These are phyloP conservation scores for Himalopsyche japonica DNA, from an alignment of 2,888 invertebrate species.

Conservation along the genomic window DNA sequence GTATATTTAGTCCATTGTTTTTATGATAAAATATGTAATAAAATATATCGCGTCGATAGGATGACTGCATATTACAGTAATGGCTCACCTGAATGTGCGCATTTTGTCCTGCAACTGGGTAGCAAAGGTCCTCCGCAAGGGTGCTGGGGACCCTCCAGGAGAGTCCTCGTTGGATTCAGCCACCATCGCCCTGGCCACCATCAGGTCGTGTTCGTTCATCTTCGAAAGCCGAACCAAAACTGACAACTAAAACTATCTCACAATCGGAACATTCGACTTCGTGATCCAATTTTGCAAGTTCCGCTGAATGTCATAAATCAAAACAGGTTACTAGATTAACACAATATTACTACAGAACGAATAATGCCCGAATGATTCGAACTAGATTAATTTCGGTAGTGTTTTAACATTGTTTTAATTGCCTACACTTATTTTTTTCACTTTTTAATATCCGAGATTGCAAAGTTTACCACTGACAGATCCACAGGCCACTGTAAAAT, in stretches of 20 bases:
- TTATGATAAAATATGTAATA: not conserved
- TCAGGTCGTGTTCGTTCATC: conserved; percentile 76
- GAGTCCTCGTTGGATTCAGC: conserved; percentile 55
- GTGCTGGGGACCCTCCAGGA: conserved; percentile 64
- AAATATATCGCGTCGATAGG: not conserved
- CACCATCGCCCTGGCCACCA: conserved; percentile 72
- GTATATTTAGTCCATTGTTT: no score
- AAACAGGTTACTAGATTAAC: not conserved
- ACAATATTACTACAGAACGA: not conserved
- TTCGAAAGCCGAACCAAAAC: not conserved
- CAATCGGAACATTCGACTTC: not conserved
- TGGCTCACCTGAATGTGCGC: conserved; percentile 69
- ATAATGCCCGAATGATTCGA: not conserved
- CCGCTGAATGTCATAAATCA: not conserved
- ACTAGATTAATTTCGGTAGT: not conserved
- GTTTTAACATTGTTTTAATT: not conserved
- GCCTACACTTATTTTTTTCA: not conserved
- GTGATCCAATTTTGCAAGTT: not conserved
- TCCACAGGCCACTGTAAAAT: not conserved
- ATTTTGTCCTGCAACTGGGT: conserved; percentile 67
- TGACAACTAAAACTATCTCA: not conserved
- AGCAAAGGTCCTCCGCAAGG: conserved; percentile 65
- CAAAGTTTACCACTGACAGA: not conserved
- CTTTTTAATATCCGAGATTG: not conserved
- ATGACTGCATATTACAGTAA: conserved; percentile 4